These are phyloP conservation scores for Gadopsis bispinosus DNA, from an alignment of 2,797 vertebrate genomes.

Conservation along the genomic window DNA sequence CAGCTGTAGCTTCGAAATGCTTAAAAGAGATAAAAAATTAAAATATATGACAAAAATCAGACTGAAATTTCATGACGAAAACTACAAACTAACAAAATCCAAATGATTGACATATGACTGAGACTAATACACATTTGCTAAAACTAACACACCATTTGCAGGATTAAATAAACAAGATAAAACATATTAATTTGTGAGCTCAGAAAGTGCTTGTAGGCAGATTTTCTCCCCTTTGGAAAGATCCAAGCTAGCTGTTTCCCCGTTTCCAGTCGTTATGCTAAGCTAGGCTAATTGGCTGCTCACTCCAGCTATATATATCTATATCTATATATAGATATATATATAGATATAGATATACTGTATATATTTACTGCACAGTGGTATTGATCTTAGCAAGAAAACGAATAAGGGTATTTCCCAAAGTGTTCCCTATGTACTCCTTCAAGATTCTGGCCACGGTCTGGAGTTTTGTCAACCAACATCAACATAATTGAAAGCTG, in stretches of 20 bases:
- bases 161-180: not conserved
- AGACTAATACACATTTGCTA: not conserved
- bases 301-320: not conserved
- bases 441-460: constrained; percentile 47
- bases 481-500: constrained; percentile 71
- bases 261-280: not conserved
- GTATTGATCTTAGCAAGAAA: constrained; percentile 19
- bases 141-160: not conserved
- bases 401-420: constrained; percentile 19
- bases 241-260: not conserved
- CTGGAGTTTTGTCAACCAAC: constrained; percentile 78
- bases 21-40: not conserved
- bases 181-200: too few relatives aligned
- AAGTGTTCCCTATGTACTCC: constrained; percentile 49
- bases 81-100: too few relatives aligned
- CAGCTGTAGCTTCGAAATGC: constrained; percentile 6
- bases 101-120: not conserved
- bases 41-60: not conserved
- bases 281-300: not conserved
- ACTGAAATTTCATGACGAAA: not conserved
- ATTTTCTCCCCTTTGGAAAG: not conserved
- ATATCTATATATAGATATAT: too few relatives aligned
- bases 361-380: not conserved
- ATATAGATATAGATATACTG: too few relatives aligned
- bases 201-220: not conserved